Evolutionary conservation across 2,113 vertebrate genomes (phyloP), one percentile per base, ranked within the genome.

Genomic region (Fregata magnificens): DNA sequence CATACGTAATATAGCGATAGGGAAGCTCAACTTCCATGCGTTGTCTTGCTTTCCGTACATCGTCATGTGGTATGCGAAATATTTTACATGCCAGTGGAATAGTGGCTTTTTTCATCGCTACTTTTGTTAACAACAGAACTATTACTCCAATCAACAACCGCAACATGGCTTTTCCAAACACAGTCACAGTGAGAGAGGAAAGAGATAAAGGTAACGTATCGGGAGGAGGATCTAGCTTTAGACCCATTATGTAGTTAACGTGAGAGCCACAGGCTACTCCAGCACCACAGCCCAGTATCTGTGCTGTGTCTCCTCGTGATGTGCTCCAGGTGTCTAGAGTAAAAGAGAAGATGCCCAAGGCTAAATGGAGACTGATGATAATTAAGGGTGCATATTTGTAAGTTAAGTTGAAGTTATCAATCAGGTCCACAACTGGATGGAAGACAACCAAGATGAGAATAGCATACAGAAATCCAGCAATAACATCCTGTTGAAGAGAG

Each of bases 281-380:
- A 2, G 99, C 99, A 4, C 99, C 99, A 3, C 99, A 98, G 84
- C 99, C 99, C 84, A 99, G 98, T 92, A 99, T 99, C 97, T 99
- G 98, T 38, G 99, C 99, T 0, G 99, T 99, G 98, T 99, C 99
- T 9, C 99, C 99, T 11, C 99, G 98, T 0, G 99, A 99, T 1
- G 99, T 99, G 98, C 99, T 99, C 99, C 99, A 99, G 16, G 99
- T 99, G 96, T 99, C 99, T 63, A 99, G 98, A 13, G 98, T 99
- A 96, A 99, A 99, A 70, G 99, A 99, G 97, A 99, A 99, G 92
- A 99, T 98, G 63, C 99, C 99, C 97, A 99, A 86, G 36, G 97
- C 98, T 38, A 99, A 95, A 85, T 99, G 99, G n/a, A 99, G 96
- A 26, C 98, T 98, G 49, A 99, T 96, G 97, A 99, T 99, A 88